Base-by-base conservation (phyloP, 2,113 vertebrate species). In the Stigmatopora argus region DNA sequence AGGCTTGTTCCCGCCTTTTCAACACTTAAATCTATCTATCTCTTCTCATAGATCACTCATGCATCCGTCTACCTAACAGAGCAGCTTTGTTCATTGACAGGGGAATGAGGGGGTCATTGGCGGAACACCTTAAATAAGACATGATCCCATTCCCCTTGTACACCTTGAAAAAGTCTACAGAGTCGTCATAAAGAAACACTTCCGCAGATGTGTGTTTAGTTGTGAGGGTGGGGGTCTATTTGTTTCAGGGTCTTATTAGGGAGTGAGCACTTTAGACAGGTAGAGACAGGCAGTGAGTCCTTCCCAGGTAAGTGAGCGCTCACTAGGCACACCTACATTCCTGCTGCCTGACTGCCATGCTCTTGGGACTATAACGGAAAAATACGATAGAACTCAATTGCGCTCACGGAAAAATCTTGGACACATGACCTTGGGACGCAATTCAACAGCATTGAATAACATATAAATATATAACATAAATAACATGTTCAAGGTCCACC, bases 251-350 rank as follows among this genome's bases (percentile, higher is more conserved):
- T 81, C 81, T 73, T 68, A 78, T 73, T 81, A 77, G 66, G 74
- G 34, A 71, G 78, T 71, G 77, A 86, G 77, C 82, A 86, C 78
- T 83, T 60, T 67, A 82, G 77, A 77, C 88, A 89, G 84, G 89
- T 89, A 84, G 74, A 61, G 64, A 86, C 89, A 89, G 66, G 89
- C 62, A 0, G 41, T 1, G 55, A 75, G 84, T 75, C 84, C 83
- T 75, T 70, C 87, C 87, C 86, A 41, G 72, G 69, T 78, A 81
- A 83, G 31, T 74, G 74, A 83, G 78, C 86, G 77, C 70, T 67
- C 55, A 47, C 78, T 77, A 31, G 86, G 73, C 89, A 79, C 86
- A 81, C 89, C 88, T 86, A 89, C 87, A 90, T 90, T 90, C 89
- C 88, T 86, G 17, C 72, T 69, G 80, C 73, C 77, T 87, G 77